phyloP scores from a whole-genome alignment of 2,888 invertebrate genomes.

The Luperina testacea region DNA sequence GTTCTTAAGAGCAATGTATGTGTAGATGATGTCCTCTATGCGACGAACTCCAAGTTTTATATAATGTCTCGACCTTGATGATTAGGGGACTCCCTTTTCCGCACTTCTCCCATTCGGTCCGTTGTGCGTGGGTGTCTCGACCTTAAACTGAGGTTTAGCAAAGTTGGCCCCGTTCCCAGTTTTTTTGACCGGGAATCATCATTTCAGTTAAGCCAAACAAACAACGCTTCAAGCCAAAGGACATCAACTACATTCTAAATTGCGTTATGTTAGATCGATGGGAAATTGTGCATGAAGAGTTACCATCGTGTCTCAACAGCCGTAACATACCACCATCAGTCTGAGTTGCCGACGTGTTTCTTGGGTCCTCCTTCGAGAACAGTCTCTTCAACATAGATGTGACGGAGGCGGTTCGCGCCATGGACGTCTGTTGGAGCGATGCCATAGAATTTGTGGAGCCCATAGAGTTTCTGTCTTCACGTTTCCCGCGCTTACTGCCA shows the following conservation, averaged over 20 bases:
- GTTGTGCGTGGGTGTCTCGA: neutral
- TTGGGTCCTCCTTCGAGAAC: slow-evolving; percentile 93
- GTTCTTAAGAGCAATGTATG: neutral
- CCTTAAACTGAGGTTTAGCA: neutral
- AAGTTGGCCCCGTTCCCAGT: neutral
- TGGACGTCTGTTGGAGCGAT: slow-evolving; percentile 92
- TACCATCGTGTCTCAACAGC: slow-evolving; percentile 45
- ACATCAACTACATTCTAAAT: slow-evolving; percentile 22
- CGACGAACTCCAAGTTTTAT: neutral
- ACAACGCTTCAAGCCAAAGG: slow-evolving; percentile 10
- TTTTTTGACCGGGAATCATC: neutral
- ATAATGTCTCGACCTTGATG: neutral
- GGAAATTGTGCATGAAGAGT: slow-evolving; percentile 46
- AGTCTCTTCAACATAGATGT: slow-evolving; percentile 94
- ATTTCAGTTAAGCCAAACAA: neutral
- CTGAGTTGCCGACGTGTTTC: slow-evolving; percentile 77
- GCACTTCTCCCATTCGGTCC: too few species aligned
- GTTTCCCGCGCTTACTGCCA: slow-evolving; percentile 86
- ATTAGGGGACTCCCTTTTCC: too few species aligned
- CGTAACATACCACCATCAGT: slow-evolving; percentile 85
- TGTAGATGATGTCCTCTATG: slow-evolving; percentile 24
- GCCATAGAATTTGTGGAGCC: slow-evolving; percentile 87
- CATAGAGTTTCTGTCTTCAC: slow-evolving; percentile 85
- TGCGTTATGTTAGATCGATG: slow-evolving; percentile 15
- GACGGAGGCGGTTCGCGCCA: slow-evolving; percentile 94